phyloP scores from a whole-genome alignment of 2,888 invertebrate species.

The Limnephilus marmoratus region DNA sequence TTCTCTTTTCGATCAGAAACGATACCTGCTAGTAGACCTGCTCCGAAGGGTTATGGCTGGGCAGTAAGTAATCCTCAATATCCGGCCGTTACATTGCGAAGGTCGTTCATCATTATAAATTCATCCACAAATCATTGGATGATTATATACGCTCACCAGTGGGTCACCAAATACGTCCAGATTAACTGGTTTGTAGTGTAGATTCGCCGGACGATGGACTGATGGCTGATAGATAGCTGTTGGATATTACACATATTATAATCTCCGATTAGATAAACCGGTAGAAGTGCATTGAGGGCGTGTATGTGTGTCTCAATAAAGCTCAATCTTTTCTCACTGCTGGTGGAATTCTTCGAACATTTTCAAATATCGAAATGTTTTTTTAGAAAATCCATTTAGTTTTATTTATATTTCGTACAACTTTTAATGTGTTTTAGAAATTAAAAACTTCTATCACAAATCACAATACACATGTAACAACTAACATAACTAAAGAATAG shows the following conservation, averaged over 20 bases:
- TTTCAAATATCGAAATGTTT: too few relatives aligned
- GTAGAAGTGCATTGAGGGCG: not conserved
- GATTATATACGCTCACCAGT: constrained; percentile 38
- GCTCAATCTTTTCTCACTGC: not conserved
- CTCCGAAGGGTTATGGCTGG: not conserved
- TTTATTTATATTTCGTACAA: too few relatives aligned
- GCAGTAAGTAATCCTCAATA: not conserved
- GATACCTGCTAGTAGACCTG: too few relatives aligned
- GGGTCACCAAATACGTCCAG: constrained; percentile 41
- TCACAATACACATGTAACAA: too few relatives aligned
- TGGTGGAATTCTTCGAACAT: not conserved
- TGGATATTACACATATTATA: not conserved
- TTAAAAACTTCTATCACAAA: too few relatives aligned
- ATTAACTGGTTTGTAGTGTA: constrained; percentile 30
- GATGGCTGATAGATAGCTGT: constrained; percentile 13
- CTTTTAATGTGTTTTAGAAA: too few relatives aligned
- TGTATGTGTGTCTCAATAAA: not conserved
- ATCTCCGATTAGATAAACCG: not conserved
- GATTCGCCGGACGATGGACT: constrained; percentile 32
- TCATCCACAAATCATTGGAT: constrained; percentile 39
- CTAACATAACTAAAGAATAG: too few relatives aligned
- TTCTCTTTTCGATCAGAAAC: not conserved
- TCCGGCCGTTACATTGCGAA: constrained; percentile 25
- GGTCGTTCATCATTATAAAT: constrained; percentile 37
- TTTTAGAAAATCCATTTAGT: too few relatives aligned